phyloP scores from a whole-genome alignment of 2,888 invertebrate genomes.

The Leuctra nigra region DNA sequence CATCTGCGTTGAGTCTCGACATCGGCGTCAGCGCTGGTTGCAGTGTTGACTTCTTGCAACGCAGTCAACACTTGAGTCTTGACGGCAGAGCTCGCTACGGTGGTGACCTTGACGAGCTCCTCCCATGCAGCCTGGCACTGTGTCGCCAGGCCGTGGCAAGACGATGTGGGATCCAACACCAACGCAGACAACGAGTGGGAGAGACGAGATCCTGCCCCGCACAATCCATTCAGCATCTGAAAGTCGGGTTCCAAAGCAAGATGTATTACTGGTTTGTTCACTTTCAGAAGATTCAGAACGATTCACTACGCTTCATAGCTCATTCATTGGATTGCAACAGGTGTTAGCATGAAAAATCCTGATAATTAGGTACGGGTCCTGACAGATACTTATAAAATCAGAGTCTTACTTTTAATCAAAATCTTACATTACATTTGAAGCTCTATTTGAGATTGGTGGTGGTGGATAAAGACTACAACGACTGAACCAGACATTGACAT shows the following conservation, averaged over 20 bases:
- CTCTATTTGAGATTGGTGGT: no score
- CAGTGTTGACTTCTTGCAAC: conserved; percentile 47
- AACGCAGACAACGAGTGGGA: conserved; percentile 52
- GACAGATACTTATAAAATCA: no score
- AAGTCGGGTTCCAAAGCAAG: background rate
- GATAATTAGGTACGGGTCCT: no score
- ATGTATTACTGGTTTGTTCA: no score
- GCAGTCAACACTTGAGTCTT: conserved; percentile 56
- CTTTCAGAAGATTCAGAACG: no score
- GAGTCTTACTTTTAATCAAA: no score
- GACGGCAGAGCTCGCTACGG: conserved; percentile 55
- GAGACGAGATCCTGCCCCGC: conserved; percentile 54
- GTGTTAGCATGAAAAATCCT: no score
- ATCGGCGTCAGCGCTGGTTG: conserved; percentile 42
- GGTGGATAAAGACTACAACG: no score
- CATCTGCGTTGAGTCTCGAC: conserved; percentile 41
- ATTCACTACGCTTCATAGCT: no score
- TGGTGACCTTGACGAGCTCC: conserved; percentile 54
- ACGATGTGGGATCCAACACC: conserved; percentile 33
- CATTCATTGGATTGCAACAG: no score
- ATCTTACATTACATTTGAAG: no score
- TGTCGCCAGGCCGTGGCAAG: conserved; percentile 25
- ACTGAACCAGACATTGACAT: no score
- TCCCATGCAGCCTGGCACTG: conserved; percentile 56
- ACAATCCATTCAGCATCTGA: conserved; percentile 55